Conservation (phyloP, 1,140 invertebrate genomes). For the Scylla paramamosain region DNA sequence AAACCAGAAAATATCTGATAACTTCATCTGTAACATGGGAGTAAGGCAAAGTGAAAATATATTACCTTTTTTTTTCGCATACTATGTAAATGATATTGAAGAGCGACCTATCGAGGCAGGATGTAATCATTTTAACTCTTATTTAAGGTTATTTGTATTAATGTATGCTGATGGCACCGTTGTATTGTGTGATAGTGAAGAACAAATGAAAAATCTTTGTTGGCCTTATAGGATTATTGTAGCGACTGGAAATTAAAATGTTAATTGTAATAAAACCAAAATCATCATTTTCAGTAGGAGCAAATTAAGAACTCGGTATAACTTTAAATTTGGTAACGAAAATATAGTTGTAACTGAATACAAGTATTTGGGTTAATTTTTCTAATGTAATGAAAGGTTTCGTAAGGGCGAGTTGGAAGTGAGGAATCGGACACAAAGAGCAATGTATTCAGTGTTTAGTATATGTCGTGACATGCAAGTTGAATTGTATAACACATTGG, state of each 20-base stretch:
- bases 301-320: background rate
- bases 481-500: no score
- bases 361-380: background rate
- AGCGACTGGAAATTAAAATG: background rate
- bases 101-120: background rate
- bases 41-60: background rate
- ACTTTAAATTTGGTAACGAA: background rate
- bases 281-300: background rate
- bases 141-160: slow-evolving; percentile 1
- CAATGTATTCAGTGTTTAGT: background rate
- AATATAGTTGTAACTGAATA: slow-evolving; percentile 11
- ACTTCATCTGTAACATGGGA: background rate
- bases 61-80: background rate
- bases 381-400: background rate
- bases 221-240: background rate
- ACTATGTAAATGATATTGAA: slow-evolving; percentile 18
- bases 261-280: background rate
- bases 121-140: background rate
- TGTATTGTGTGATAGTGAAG: background rate
- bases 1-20: background rate
- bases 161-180: background rate
- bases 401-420: background rate
- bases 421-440: background rate
- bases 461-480: no score
- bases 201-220: background rate